phyloP scores from a whole-genome alignment of 2,113 vertebrate species.

The Phaethornis superciliosus region DNA sequence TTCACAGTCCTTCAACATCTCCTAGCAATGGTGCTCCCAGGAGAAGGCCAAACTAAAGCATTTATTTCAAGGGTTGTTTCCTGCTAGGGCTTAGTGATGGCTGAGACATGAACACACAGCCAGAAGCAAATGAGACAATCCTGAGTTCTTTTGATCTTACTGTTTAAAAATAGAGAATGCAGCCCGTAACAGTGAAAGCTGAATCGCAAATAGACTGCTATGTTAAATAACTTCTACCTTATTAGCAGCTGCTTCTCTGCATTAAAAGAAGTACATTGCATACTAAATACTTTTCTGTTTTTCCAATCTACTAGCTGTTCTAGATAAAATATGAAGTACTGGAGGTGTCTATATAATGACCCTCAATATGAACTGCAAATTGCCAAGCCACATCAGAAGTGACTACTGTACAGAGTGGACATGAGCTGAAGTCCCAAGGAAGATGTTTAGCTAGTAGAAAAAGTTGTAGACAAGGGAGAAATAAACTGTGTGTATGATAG shows the following conservation, averaged over 20 bases:
- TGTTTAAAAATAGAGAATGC: conserved; percentile 43
- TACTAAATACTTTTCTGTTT: not conserved
- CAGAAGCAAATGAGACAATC: not conserved
- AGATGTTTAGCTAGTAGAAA: not conserved
- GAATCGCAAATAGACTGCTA: conserved; percentile 31
- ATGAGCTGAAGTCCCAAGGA: not conserved
- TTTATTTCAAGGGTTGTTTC: conserved; percentile 11
- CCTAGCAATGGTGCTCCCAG: not conserved
- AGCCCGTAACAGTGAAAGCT: not conserved
- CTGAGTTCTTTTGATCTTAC: conserved; percentile 19
- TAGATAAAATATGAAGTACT: not conserved
- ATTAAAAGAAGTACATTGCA: conserved; percentile 3
- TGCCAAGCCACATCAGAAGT: not conserved
- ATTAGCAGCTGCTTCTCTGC: conserved; percentile 21
- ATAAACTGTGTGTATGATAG: not conserved
- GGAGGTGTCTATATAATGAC: not conserved
- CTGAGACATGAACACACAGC: not conserved
- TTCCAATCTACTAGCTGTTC: not conserved
- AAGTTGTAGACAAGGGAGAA: not conserved
- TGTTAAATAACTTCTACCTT: conserved; percentile 36
- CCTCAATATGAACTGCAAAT: not conserved
- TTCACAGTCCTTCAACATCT: not conserved
- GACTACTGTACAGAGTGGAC: not conserved
- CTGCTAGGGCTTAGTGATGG: not conserved
- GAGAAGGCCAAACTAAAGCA: not conserved